A percentile compares a stretch with the other conserved stretches of the same genome.
phyloP scores from a whole-genome alignment of 2,113 vertebrate species.

The Microtus montanus region DNA sequence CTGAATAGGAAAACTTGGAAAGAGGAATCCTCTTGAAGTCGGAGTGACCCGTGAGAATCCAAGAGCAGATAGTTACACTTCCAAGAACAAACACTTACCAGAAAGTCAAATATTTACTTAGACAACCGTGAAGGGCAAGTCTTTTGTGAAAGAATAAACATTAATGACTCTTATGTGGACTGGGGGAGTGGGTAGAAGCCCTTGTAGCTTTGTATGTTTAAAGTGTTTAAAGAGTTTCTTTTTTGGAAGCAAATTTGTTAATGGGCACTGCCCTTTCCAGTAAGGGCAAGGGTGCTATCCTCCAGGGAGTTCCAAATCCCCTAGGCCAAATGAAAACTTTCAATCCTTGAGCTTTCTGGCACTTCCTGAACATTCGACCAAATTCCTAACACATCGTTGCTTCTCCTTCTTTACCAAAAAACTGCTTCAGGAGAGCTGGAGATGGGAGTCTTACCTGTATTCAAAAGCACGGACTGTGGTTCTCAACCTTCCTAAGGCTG shows the following conservation, averaged over 20 bases:
- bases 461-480: not conserved
- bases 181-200: not conserved
- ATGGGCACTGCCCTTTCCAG: not conserved
- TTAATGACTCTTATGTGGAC: slow-evolving; percentile 49
- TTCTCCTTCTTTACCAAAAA: not conserved
- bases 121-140: slow-evolving; percentile 1
- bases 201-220: slow-evolving; percentile 28
- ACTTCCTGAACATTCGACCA: not conserved
- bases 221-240: slow-evolving; percentile 26
- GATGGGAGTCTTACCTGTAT: not conserved
- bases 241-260: slow-evolving; percentile 15
- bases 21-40: slow-evolving; percentile 25
- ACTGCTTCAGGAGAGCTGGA: not conserved
- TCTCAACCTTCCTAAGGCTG: not conserved
- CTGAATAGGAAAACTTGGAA: not conserved
- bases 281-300: slow-evolving; percentile 18
- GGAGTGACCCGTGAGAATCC: slow-evolving; percentile 51
- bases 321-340: not conserved
- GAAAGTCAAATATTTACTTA: slow-evolving; percentile 75
- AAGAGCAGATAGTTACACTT: slow-evolving; percentile 56
- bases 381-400: not conserved
- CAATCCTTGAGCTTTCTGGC: not conserved
- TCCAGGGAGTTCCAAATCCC: not conserved
- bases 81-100: slow-evolving; percentile 66
- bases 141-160: slow-evolving; percentile 57